Evolutionary conservation across 2,113 vertebrate genomes (phyloP).

Genomic region (Melanerpes formicivorus): DNA sequence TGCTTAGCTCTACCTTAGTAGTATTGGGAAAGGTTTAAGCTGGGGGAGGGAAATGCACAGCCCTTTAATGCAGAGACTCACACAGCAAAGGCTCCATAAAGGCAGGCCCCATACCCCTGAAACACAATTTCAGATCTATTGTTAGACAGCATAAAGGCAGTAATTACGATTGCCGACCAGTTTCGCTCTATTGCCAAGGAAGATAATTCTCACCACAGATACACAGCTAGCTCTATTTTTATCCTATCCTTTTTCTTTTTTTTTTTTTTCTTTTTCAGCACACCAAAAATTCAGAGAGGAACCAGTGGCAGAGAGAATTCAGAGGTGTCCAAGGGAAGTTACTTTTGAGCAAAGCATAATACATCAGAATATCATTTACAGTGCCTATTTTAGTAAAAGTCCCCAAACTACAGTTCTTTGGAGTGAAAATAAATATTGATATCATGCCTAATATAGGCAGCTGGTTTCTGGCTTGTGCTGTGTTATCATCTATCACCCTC

Average conservation of each 20-base stretch:
- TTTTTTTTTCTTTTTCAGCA: conserved; percentile 28
- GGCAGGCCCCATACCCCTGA: background rate
- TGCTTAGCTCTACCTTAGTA: background rate
- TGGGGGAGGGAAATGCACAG: background rate
- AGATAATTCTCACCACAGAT: conserved; percentile 39
- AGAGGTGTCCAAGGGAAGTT: conserved; percentile 40
- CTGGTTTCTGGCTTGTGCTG: background rate
- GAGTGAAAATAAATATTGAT: conserved; percentile 58
- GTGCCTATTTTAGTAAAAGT: conserved; percentile 35
- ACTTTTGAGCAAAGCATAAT: conserved; percentile 7
- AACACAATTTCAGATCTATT: conserved; percentile 30
- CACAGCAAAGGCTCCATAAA: background rate
- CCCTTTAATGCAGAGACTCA: background rate
- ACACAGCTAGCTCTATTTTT: conserved; percentile 48
- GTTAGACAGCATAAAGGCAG: background rate
- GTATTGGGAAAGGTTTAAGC: background rate
- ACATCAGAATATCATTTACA: conserved; percentile 11
- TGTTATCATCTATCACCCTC: conserved; percentile 13
- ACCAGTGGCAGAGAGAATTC: conserved; percentile 33
- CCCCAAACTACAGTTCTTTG: background rate
- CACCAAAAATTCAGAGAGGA: conserved; percentile 24
- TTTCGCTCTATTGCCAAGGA: background rate
- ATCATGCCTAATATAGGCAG: conserved; percentile 6
- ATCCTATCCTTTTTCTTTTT: conserved; percentile 2
- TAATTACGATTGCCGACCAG: conserved; percentile 31